Evolutionary conservation across 2,113 vertebrate genomes (phyloP).

Genomic region (Circaetus cinerascens): DNA sequence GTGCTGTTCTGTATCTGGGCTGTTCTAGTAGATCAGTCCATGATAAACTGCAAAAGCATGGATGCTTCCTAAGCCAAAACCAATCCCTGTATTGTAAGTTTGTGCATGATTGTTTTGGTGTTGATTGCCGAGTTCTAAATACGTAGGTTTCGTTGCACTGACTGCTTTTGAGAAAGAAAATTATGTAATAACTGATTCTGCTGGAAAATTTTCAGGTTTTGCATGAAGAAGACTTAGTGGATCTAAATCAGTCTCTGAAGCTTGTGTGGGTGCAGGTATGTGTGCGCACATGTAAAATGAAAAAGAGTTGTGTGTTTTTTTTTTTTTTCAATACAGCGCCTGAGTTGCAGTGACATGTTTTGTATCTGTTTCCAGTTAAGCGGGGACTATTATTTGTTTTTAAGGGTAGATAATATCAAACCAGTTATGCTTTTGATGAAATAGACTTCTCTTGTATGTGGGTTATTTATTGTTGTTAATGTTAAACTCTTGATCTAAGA

Average conservation of each 20-base stretch:
- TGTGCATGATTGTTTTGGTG: neutral
- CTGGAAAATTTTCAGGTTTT: neutral
- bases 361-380: neutral
- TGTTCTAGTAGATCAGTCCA: neutral
- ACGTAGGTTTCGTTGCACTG: neutral
- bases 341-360: conserved; percentile 21
- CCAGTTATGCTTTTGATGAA: neutral
- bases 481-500: neutral
- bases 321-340: neutral
- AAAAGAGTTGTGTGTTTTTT: neutral
- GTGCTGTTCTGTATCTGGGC: neutral
- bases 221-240: neutral
- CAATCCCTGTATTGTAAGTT: neutral
- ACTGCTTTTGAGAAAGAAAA: neutral
- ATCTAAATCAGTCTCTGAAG: conserved; percentile 24
- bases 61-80: neutral
- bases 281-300: neutral
- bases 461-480: neutral
- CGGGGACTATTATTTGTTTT: neutral
- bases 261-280: conserved; percentile 58
- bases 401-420: neutral
- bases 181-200: neutral
- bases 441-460: neutral
- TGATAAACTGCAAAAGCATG: conserved; percentile 6
- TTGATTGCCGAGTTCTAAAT: neutral